Evolutionary conservation across 2,797 vertebrate species (phyloP).

Genomic region (Hippocampus kuda): DNA sequence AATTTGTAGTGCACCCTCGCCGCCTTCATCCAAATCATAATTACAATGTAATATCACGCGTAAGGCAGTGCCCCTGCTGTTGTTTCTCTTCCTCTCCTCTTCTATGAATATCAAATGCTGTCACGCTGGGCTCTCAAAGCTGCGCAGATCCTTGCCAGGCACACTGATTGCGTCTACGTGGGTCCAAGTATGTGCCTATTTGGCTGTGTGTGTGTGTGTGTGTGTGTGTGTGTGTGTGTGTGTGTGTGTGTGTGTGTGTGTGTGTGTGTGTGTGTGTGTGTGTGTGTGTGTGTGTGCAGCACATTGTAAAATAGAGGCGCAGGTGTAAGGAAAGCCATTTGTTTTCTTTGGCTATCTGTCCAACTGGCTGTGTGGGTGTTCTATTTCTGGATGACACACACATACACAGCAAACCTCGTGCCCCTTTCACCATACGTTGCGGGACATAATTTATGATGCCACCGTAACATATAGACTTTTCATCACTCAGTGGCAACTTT

Average conservation of each 20-base stretch:
- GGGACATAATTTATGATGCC: slow-evolving; percentile 92
- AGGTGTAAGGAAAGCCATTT: slow-evolving; percentile 83
- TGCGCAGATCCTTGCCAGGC: slow-evolving; percentile 57
- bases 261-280: not conserved
- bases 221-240: not conserved
- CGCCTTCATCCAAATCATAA: slow-evolving; percentile 66
- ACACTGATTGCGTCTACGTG: slow-evolving; percentile 25
- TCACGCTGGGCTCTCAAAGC: slow-evolving; percentile 68
- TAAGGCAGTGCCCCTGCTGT: slow-evolving; percentile 58
- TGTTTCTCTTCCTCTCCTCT: slow-evolving; percentile 61
- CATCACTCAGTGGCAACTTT: slow-evolving; percentile 87
- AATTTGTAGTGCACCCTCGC: slow-evolving; percentile 40
- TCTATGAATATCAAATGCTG: slow-evolving; percentile 75
- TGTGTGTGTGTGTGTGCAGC: slow-evolving; percentile 17
- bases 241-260: not conserved
- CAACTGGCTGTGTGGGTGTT: slow-evolving; percentile 68
- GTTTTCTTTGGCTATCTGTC: slow-evolving; percentile 75
- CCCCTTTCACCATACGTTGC: slow-evolving; percentile 80
- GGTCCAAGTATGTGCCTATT: slow-evolving; percentile 2
- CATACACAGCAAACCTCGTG: slow-evolving; percentile 41
- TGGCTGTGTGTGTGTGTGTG: not conserved
- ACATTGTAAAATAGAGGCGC: slow-evolving; percentile 25
- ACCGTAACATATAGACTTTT: slow-evolving; percentile 89
- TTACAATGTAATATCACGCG: slow-evolving; percentile 70
- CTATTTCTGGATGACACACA: slow-evolving; percentile 87